A percentile compares a stretch with the other conserved stretches of the same genome.
These are phyloP conservation scores for Fistularia tabacaria DNA, from an alignment of 2,797 vertebrate genomes.

Conservation along the genomic window DNA sequence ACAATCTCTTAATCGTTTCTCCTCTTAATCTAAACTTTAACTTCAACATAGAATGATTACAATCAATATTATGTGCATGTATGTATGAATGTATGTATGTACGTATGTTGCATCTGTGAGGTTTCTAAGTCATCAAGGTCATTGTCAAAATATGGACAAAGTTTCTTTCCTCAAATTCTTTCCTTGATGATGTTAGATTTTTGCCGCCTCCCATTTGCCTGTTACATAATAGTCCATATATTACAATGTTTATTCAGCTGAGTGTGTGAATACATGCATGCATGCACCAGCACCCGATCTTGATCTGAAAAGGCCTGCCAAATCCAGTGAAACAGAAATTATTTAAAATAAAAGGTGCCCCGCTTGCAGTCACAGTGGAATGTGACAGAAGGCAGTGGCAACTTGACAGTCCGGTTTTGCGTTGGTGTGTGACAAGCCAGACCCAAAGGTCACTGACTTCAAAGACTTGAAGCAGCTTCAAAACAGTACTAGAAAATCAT, in stretches of 20 bases:
- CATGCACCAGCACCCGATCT: conserved; percentile 5
- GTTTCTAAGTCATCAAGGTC: too few relatives aligned
- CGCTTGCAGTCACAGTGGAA: conserved; percentile 42
- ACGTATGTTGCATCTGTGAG: too few relatives aligned
- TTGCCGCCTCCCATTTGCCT: background rate
- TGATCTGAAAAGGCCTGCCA: conserved; percentile 18
- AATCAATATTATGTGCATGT: too few relatives aligned
- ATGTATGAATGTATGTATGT: too few relatives aligned
- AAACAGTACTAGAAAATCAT: conserved; percentile 40
- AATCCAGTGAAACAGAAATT: conserved; percentile 45
- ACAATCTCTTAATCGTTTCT: too few relatives aligned
- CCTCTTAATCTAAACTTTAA: too few relatives aligned
- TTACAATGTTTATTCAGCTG: background rate
- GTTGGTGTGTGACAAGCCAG: conserved; percentile 55
- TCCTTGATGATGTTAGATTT: background rate
- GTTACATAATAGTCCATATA: background rate
- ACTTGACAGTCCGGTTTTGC: conserved; percentile 69
- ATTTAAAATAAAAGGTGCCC: conserved; percentile 30
- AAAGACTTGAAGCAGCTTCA: conserved; percentile 63
- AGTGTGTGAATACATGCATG: background rate
- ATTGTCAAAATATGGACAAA: too few relatives aligned
- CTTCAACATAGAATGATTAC: too few relatives aligned
- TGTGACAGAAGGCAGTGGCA: conserved; percentile 55
- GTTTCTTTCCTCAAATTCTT: too few relatives aligned
- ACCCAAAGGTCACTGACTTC: conserved; percentile 71